A percentile compares a stretch with the other conserved stretches of the same genome.
Conservation (phyloP, 2,113 vertebrate genomes). For the Carettochelys insculpta region DNA sequence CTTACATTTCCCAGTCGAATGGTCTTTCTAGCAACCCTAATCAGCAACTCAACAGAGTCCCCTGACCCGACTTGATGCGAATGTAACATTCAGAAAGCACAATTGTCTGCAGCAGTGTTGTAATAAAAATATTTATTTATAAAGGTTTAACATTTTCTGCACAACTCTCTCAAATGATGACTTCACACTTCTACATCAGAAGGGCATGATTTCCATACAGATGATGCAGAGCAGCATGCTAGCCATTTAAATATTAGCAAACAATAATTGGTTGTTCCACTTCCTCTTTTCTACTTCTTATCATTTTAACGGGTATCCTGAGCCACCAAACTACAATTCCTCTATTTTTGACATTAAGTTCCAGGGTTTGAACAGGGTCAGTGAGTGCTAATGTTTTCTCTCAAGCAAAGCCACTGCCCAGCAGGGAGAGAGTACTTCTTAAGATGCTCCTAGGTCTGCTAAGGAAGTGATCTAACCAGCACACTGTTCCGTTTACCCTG, state of each 20-base stretch:
- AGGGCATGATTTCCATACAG: background rate
- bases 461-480: background rate
- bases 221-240: background rate
- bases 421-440: background rate
- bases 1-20: slow-evolving; percentile 70
- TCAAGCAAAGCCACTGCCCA: background rate
- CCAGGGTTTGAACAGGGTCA: background rate
- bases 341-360: background rate
- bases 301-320: slow-evolving; percentile 21
- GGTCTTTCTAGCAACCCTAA: slow-evolving; percentile 68
- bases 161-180: slow-evolving; percentile 26
- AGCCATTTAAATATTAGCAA: slow-evolving; percentile 1
- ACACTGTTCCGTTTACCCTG: background rate
- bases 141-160: slow-evolving; percentile 32
- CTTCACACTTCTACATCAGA: slow-evolving; percentile 13
- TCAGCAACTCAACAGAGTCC: slow-evolving; percentile 51
- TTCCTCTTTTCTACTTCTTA: background rate
- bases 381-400: background rate
- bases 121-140: slow-evolving; percentile 62
- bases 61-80: slow-evolving; percentile 64
- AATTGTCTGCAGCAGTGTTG: slow-evolving; percentile 4
- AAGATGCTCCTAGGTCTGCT: background rate
- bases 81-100: slow-evolving; percentile 66
- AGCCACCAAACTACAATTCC: slow-evolving; percentile 23
- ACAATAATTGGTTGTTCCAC: background rate